Base-by-base conservation (phyloP, 2,113 vertebrate species). In the Pantherophis guttatus region DNA sequence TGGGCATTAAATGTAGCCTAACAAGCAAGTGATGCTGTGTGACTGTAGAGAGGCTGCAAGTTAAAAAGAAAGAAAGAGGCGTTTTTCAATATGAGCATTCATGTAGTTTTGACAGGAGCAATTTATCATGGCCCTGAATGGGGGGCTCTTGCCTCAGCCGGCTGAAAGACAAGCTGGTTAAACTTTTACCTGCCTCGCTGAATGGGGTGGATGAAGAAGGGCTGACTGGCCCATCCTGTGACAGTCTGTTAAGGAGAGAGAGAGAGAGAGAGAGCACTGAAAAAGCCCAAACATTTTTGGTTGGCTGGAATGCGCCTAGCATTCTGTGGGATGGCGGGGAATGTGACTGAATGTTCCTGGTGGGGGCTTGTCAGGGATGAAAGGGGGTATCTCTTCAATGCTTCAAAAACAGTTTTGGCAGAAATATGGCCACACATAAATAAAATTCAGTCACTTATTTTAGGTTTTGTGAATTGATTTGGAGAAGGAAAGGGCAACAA, bases 171-270 rank as follows among this genome's bases (percentile, higher is more conserved):
- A 94, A 96, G 96, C 98, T 98, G 98, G 99, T 99, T 99, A 99
- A 99, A 99, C 96, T 98, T 99, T 99, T 99, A 99, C 99, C 98
- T 98, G 98, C 96, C 97, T 96, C 95, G 93, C 96, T 98, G 97
- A 97, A 97, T 97, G 62, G 91, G 95, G 96, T 96, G 97, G 3
- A 97, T 94, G 53, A 93, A 96, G 96, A 97, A 97, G 96, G 96
- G 97, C 95, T 92, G 23, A 96, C 96, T 96, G 96, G 97, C 95
- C 52, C 91, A 95, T 96, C 96, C 52, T 95, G 96, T 92, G 94
- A 94, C 94, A 93, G 94, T 94, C 96, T 91, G 85, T 94, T 95
- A 5, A 0, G 0, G 0, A 90, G 91, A 44, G 39, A 1, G 39
- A 24, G 7, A 55, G 26, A 33, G 8, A 21, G 15, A 33, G 87